Evolutionary conservation across 1,140 invertebrate species (phyloP).

Genomic region (Eupristina koningsbergeri): DNA sequence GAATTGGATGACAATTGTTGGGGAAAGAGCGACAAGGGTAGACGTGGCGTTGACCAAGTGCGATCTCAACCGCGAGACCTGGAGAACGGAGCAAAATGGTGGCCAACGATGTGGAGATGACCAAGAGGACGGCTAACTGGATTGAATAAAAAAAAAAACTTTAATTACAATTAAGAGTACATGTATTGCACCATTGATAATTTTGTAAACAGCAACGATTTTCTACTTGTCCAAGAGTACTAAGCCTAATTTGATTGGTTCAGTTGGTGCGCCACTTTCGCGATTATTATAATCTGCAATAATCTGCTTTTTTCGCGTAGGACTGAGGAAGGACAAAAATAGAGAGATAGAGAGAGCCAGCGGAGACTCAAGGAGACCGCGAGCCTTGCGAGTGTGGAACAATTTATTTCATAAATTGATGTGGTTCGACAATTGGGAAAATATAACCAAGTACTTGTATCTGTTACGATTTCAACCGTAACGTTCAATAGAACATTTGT

Average conservation of each 20-base stretch:
- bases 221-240: neutral
- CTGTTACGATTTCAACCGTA: neutral
- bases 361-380: neutral
- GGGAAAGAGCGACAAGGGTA: neutral
- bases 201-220: constrained; percentile 27
- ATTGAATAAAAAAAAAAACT: too few relatives aligned
- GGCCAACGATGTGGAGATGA: neutral
- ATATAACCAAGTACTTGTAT: neutral
- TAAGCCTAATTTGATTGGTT: neutral
- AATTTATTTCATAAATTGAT: constrained; percentile 7
- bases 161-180: neutral
- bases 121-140: neutral
- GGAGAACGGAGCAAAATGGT: neutral
- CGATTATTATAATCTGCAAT: neutral
- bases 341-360: too few relatives aligned
- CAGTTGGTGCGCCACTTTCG: neutral
- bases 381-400: neutral
- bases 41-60: constrained; percentile 41
- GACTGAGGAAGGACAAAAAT: neutral
- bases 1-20: neutral
- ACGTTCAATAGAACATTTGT: neutral
- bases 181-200: too few relatives aligned
- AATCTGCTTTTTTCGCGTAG: neutral
- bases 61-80: neutral
- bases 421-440: neutral